Evolutionary conservation across 2,113 vertebrate genomes (phyloP).

Genomic region (Corythoichthys intestinalis): DNA sequence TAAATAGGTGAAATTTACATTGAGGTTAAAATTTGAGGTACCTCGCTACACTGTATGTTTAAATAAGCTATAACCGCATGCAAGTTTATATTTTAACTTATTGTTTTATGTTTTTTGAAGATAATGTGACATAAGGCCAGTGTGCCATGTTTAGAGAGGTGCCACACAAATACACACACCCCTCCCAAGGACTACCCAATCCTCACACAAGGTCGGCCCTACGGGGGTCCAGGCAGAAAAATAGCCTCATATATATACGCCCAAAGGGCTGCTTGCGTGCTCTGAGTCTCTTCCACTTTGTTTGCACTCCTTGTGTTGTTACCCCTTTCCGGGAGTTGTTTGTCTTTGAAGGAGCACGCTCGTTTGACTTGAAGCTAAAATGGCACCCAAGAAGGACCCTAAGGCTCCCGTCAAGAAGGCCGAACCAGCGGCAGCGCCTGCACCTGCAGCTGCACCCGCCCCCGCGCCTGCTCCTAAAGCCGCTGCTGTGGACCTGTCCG

Average conservation of each 20-base stretch:
- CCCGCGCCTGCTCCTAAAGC: slow-evolving; percentile 20
- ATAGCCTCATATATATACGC: slow-evolving; percentile 74
- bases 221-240: slow-evolving; percentile 60
- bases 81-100: slow-evolving; percentile 9
- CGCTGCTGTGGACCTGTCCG: slow-evolving; percentile 65
- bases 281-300: slow-evolving; percentile 70
- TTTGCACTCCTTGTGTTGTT: slow-evolving; percentile 63
- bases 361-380: slow-evolving; percentile 45
- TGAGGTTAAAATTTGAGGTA: background rate
- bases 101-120: slow-evolving; percentile 35
- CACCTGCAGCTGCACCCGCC: slow-evolving; percentile 39
- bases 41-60: background rate
- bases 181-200: slow-evolving; percentile 63
- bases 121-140: slow-evolving; percentile 32
- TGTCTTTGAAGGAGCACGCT: slow-evolving; percentile 41
- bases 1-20: too few relatives aligned
- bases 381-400: slow-evolving; percentile 80
- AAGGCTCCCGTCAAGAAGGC: slow-evolving; percentile 72
- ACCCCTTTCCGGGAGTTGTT: slow-evolving; percentile 58
- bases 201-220: slow-evolving; percentile 29
- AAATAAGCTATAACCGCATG: background rate
- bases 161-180: slow-evolving; percentile 29
- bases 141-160: slow-evolving; percentile 66
- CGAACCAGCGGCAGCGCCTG: slow-evolving; percentile 63
- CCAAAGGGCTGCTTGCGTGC: slow-evolving; percentile 49